These are phyloP conservation scores for Clepsis dumicolana DNA, from an alignment of 2,888 invertebrate species.

Conservation along the genomic window DNA sequence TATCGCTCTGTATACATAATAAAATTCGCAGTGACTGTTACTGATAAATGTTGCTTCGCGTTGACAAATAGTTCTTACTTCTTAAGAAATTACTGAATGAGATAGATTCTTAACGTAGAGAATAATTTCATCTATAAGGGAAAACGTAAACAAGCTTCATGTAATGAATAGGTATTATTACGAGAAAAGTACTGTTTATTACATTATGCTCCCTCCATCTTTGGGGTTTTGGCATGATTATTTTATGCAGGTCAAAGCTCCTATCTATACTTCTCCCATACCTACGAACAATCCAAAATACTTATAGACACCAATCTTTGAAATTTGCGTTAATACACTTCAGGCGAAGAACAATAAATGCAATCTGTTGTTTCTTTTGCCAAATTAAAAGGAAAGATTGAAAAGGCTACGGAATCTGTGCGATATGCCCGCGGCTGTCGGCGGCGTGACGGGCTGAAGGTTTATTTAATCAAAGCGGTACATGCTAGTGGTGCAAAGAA, in stretches of 20 bases:
- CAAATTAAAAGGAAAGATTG: conserved; percentile 53
- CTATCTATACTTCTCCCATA: too few species aligned
- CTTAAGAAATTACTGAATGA: conserved; percentile 69
- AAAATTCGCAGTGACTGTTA: conserved; percentile 42
- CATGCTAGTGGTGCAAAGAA: not conserved
- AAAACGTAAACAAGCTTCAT: conserved; percentile 62
- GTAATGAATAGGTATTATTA: conserved; percentile 65
- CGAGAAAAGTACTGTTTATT: conserved; percentile 54
- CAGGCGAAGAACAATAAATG: conserved; percentile 27
- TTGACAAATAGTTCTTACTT: conserved; percentile 72
- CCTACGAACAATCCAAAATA: not conserved
- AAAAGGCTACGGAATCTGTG: conserved; percentile 62
- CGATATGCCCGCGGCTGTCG: conserved; percentile 71
- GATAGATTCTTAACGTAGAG: too few species aligned
- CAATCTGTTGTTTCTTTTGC: conserved; percentile 47
- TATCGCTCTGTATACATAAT: not conserved
- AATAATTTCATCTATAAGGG: conserved; percentile 60
- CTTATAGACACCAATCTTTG: not conserved
- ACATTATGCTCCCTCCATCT: conserved; percentile 33
- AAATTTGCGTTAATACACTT: conserved; percentile 9
- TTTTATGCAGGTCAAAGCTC: conserved; percentile 13
- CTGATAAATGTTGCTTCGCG: conserved; percentile 69
- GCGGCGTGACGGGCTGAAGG: conserved; percentile 78
- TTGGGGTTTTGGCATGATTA: conserved; percentile 44
- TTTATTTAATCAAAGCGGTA: conserved; percentile 83